phyloP scores from a whole-genome alignment of 2,113 vertebrate genomes.

The Nestor notabilis region DNA sequence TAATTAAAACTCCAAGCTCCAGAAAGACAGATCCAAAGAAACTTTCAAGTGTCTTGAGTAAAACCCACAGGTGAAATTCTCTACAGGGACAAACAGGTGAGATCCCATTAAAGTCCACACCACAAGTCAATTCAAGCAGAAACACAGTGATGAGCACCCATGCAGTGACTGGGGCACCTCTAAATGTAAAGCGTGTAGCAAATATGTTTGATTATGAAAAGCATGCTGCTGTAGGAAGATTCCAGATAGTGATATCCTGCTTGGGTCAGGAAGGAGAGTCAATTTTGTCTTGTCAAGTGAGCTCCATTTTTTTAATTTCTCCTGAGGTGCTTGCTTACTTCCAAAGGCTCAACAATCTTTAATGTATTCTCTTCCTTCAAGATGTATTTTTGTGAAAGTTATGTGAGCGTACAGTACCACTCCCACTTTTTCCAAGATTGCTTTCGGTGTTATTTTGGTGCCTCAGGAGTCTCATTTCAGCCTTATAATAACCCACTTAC shows the following conservation, averaged over 20 bases:
- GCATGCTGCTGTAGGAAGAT: neutral
- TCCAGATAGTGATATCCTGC: neutral
- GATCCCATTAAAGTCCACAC: neutral
- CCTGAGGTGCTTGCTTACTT: neutral
- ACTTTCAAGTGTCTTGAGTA: neutral
- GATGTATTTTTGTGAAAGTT: neutral
- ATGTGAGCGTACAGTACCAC: neutral
- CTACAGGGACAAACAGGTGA: slow-evolving; percentile 2
- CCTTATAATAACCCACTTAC: slow-evolving; percentile 2
- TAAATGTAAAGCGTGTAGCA: neutral
- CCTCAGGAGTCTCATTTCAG: slow-evolving; percentile 9
- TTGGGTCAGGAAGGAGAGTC: slow-evolving; percentile 14
- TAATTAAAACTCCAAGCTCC: slow-evolving; percentile 10
- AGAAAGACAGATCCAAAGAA: slow-evolving; percentile 13
- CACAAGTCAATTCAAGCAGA: neutral
- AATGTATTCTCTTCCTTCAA: slow-evolving; percentile 24
- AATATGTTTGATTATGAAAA: neutral
- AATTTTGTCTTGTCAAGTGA: neutral
- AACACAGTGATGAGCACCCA: neutral
- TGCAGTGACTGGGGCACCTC: neutral
- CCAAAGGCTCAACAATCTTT: slow-evolving; percentile 22
- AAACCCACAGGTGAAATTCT: neutral
- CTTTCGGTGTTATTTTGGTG: slow-evolving; percentile 6
- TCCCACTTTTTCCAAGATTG: neutral
- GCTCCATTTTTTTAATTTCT: neutral